Percentiles rank a stretch among this genome's conserved stretches.
These are phyloP conservation scores for Ophiodon elongatus DNA, from an alignment of 2,113 vertebrate species.

Conservation along the genomic window DNA sequence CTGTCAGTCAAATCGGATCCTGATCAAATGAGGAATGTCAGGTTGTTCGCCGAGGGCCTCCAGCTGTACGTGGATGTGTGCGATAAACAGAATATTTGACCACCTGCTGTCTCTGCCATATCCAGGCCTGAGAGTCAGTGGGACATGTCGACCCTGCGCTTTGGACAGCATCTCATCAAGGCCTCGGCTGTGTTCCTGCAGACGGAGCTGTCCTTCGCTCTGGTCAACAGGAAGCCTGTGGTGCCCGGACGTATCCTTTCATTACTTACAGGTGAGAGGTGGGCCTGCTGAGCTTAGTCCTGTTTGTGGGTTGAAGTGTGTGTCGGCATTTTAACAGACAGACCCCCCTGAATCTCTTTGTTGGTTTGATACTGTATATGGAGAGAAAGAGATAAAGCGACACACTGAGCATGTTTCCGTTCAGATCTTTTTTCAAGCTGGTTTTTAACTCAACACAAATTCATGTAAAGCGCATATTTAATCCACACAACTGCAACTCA, in stretches of 20 bases:
- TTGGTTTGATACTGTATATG: background rate
- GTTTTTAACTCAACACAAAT: background rate
- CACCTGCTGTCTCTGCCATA: conserved; percentile 31
- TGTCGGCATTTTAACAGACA: background rate
- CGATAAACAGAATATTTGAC: conserved; percentile 28
- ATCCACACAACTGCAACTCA: background rate
- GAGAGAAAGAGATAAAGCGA: background rate
- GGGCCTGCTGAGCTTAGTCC: background rate
- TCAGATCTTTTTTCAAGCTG: background rate
- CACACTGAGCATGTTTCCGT: background rate
- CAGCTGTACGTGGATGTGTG: background rate
- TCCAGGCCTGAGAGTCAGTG: conserved; percentile 41
- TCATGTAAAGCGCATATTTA: background rate
- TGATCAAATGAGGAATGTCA: too few species aligned
- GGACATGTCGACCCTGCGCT: conserved; percentile 86
- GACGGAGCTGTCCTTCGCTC: conserved; percentile 89
- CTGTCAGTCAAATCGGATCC: background rate
- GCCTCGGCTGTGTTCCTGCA: conserved; percentile 88
- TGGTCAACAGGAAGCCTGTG: conserved; percentile 92
- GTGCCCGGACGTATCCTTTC: conserved; percentile 93
- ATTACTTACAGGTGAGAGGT: conserved; percentile 41
- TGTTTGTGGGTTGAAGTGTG: background rate
- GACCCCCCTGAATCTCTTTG: background rate
- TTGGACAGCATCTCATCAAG: conserved; percentile 91
- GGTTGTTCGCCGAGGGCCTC: background rate